Base-by-base conservation (phyloP, 2,113 vertebrate genomes). In the Indicator indicator region DNA sequence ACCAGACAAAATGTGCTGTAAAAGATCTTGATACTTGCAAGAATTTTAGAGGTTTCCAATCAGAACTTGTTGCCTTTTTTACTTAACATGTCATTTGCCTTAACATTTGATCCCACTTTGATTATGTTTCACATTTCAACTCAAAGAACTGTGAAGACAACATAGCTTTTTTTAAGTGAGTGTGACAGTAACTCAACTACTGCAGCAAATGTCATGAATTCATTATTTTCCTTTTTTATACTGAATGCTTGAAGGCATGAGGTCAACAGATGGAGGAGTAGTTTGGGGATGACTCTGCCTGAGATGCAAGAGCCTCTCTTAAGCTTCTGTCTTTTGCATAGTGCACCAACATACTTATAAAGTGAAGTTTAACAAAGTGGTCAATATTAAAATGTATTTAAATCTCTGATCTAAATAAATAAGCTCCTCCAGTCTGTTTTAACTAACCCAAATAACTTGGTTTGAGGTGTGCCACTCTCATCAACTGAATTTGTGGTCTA, bases 71-170 rank as follows among this genome's bases (percentile, higher is more conserved):
- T 83, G 55, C 48, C 46, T 93, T 90, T 56, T 89, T 75, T 74
- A 90, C 80, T 77, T 80, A 93, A 64, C 88, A 69, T 88, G 64
- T 80, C 30, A 86, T 94, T 93, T 95, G 40, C 69, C 58, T 93
- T 90, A 86, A 88, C 91, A 88, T 90, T 72, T 62, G 33, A 59
- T 86, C 76, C 44, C 58, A 20, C 19, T 67, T 74, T 88, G 65
- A 40, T 65, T 36, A 2, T 28, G 36, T 93, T 93, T 90, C 88
- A 65, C 67, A 32, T 84, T 92, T 94, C 77, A 90, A 36, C 65
- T 95, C 0, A 1, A 88, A 83, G 58, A 93, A 56, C 50, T 88
- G 75, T 75, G 90, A 86, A 94, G 76, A 91, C 65, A 93, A 88
- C 62, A 60, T 60, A 72, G 38, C 76, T 91, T 88, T 95, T 58